These are phyloP conservation scores for Hyposoter didymator DNA, from an alignment of 2,888 invertebrate species.

Conservation along the genomic window DNA sequence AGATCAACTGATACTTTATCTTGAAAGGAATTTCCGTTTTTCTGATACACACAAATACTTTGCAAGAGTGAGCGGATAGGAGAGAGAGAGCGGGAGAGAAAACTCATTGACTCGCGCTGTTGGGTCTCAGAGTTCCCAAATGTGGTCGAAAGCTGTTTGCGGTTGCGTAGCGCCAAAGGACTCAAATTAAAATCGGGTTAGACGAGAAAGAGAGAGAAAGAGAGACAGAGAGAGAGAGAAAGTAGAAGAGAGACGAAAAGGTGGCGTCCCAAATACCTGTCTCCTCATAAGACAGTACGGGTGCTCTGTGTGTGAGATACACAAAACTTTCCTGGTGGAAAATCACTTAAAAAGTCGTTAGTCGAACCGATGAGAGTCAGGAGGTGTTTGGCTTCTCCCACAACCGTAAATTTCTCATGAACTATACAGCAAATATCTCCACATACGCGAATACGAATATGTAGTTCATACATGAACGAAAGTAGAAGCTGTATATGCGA, in stretches of 20 bases:
- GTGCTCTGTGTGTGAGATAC: constrained; percentile 40
- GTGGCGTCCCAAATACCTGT: constrained; percentile 39
- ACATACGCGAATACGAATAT: not conserved
- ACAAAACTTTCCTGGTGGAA: constrained; percentile 69
- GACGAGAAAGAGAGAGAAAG: constrained; percentile 42
- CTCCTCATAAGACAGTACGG: constrained; percentile 34
- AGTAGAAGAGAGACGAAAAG: constrained; percentile 19
- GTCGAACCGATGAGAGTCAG: constrained; percentile 69
- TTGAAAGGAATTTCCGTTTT: constrained; percentile 2
- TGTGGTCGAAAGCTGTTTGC: constrained; percentile 55
- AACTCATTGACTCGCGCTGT: constrained; percentile 52
- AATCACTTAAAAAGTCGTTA: constrained; percentile 81
- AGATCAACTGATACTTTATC: constrained; percentile 31
- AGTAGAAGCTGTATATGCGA: not conserved
- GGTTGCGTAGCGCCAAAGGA: constrained; percentile 73
- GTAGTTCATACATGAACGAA: not conserved
- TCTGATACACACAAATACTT: not conserved
- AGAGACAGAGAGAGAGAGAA: constrained; percentile 13
- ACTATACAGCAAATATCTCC: constrained; percentile 5
- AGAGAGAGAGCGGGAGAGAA: not conserved
- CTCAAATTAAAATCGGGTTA: constrained; percentile 80
- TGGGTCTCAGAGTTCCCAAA: constrained; percentile 47
- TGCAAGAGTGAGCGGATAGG: constrained; percentile 17
- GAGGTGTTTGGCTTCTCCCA: constrained; percentile 65
- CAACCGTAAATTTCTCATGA: constrained; percentile 32